Conservation (phyloP, 2,113 vertebrate species). For the Macrotus californicus region DNA sequence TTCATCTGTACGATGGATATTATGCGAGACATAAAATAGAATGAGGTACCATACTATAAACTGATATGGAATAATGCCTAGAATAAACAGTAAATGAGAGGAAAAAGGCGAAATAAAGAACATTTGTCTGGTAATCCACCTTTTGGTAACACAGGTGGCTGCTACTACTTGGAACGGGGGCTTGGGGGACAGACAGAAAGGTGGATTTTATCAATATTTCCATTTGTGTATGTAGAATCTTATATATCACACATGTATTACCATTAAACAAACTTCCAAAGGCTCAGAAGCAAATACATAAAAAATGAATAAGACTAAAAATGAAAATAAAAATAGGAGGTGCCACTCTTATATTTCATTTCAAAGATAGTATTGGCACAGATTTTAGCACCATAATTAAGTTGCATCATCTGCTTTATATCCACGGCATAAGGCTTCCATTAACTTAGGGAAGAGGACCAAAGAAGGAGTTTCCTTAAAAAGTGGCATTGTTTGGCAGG, state of each 20-base stretch:
- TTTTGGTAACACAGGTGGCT: neutral
- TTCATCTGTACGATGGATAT: neutral
- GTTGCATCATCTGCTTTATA: neutral
- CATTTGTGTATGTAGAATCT: neutral
- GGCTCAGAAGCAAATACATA: neutral
- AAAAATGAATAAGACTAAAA: neutral
- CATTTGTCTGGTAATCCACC: neutral
- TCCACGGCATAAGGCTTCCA: neutral
- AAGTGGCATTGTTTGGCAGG: neutral
- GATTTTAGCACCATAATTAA: neutral
- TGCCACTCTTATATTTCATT: neutral
- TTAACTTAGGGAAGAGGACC: neutral
- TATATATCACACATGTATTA: neutral
- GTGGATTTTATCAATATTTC: neutral
- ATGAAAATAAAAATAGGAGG: neutral
- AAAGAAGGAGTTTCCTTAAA: neutral
- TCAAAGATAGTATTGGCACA: neutral
- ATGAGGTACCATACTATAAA: neutral
- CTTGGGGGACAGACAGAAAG: neutral
- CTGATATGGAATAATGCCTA: neutral
- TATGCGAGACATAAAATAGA: neutral
- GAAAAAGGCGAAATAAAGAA: neutral
- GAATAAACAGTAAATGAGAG: neutral
- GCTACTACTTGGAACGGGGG: neutral
- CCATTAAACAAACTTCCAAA: neutral